Conservation (phyloP, 2,888 invertebrate species). For the Apodemia zela region DNA sequence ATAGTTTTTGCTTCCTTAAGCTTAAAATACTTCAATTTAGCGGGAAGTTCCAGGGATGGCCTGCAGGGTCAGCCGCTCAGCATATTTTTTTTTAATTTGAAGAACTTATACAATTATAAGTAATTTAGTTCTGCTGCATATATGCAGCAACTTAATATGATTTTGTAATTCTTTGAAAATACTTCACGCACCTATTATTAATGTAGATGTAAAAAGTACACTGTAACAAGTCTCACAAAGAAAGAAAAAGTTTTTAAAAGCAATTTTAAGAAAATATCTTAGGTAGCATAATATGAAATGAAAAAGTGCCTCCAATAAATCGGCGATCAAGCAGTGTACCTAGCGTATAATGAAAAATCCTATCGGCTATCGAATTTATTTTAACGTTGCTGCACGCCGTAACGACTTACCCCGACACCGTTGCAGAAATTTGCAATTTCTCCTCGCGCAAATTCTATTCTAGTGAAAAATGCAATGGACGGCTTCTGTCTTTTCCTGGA, state of each 20-base stretch:
- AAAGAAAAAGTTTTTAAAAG: conserved; percentile 48
- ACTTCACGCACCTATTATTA: not conserved
- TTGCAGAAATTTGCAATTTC: conserved; percentile 63
- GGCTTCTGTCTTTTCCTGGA: conserved; percentile 43
- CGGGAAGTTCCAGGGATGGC: too few relatives aligned
- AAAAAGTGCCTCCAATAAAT: conserved; percentile 26
- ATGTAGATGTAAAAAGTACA: not conserved
- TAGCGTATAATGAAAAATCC: conserved; percentile 44
- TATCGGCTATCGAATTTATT: conserved; percentile 49
- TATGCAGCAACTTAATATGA: too few relatives aligned
- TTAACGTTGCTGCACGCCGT: conserved; percentile 41
- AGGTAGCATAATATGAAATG: conserved; percentile 36
- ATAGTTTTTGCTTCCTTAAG: too few relatives aligned
- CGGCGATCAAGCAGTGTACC: conserved; percentile 26
- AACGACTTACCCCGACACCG: conserved; percentile 42
- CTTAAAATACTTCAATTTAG: too few relatives aligned
- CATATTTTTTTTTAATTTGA: too few relatives aligned
- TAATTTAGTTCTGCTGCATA: too few relatives aligned
- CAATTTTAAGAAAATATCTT: conserved; percentile 49
- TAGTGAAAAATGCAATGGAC: conserved; percentile 55
- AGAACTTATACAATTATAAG: too few relatives aligned
- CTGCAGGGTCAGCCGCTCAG: too few relatives aligned
- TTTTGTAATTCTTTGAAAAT: conserved; percentile 36
- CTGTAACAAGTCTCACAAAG: too few relatives aligned
- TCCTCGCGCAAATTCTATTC: conserved; percentile 51